A percentile compares a stretch with the other conserved stretches of the same genome.
Evolutionary conservation across 2,888 invertebrate species (phyloP).

Genomic region (Alitta virens): DNA sequence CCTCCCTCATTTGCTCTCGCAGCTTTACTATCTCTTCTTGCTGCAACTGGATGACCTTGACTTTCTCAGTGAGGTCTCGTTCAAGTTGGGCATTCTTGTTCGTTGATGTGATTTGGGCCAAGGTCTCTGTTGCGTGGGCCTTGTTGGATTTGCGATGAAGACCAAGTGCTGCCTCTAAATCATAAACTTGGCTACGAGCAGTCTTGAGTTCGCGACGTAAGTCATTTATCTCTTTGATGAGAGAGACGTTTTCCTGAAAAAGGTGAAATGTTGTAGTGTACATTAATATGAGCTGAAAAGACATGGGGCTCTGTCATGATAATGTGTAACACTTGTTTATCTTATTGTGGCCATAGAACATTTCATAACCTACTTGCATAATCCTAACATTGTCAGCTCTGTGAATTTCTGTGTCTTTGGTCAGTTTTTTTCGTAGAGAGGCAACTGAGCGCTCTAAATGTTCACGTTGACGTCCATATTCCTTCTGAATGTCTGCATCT

Average conservation of each 20-base stretch:
- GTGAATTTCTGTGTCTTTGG: slow-evolving; percentile 58
- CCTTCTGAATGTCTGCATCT: slow-evolving; percentile 58
- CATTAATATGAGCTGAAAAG: neutral
- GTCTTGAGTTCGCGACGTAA: slow-evolving; percentile 70
- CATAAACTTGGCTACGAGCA: slow-evolving; percentile 67
- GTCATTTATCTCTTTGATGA: slow-evolving; percentile 76
- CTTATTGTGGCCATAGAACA: no score
- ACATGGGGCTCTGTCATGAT: no score
- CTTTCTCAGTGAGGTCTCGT: slow-evolving; percentile 64
- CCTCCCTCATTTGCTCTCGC: slow-evolving; percentile 38
- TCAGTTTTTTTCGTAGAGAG: slow-evolving; percentile 60
- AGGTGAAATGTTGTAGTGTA: no score
- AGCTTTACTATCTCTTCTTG: slow-evolving; percentile 59
- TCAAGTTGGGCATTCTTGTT: slow-evolving; percentile 62
- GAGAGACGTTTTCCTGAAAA: slow-evolving; percentile 71
- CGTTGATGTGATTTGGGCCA: slow-evolving; percentile 59
- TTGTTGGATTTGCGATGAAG: slow-evolving; percentile 50
- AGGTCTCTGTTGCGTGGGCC: slow-evolving; percentile 32
- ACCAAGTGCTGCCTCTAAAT: slow-evolving; percentile 66
- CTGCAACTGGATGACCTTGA: slow-evolving; percentile 58
- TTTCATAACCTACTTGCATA: slow-evolving; percentile 61
- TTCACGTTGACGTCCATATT: slow-evolving; percentile 71
- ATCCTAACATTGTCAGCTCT: slow-evolving; percentile 65
- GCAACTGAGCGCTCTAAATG: slow-evolving; percentile 72
- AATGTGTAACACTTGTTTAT: no score